Evolutionary conservation across 1,140 invertebrate genomes (phyloP).

Genomic region (Chironomus tepperi): DNA sequence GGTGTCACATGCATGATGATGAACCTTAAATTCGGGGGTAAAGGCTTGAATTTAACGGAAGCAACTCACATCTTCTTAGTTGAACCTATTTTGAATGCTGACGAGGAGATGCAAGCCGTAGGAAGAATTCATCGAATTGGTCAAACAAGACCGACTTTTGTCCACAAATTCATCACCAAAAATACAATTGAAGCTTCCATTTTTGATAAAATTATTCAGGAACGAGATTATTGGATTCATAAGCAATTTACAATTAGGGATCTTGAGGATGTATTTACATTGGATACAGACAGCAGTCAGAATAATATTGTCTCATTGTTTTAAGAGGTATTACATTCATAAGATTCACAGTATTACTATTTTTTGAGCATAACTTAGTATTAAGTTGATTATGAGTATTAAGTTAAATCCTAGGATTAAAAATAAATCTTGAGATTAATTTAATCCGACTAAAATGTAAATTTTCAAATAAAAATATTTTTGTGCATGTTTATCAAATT

Average conservation of each 20-base stretch:
- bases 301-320: too few relatives aligned
- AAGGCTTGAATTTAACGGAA: conserved; percentile 72
- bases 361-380: too few relatives aligned
- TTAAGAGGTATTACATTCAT: too few relatives aligned
- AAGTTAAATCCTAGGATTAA: too few relatives aligned
- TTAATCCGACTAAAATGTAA: too few relatives aligned
- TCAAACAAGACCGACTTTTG: conserved; percentile 54
- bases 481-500: too few relatives aligned
- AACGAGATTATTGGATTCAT: neutral
- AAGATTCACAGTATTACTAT: too few relatives aligned
- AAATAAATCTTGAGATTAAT: too few relatives aligned
- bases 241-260: neutral
- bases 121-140: conserved; percentile 71
- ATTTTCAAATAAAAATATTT: too few relatives aligned
- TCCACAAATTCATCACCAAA: conserved; percentile 59
- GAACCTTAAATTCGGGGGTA: conserved; percentile 57
- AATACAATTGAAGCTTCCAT: conserved; percentile 65
- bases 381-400: too few relatives aligned
- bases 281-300: neutral
- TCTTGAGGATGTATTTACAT: neutral
- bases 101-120: conserved; percentile 67
- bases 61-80: conserved; percentile 69
- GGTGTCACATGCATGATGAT: conserved; percentile 57
- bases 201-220: conserved; percentile 31
- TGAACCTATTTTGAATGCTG: conserved; percentile 66